Evolutionary conservation across 2,797 vertebrate species (phyloP).

Genomic region (Hoplostethus atlanticus): DNA sequence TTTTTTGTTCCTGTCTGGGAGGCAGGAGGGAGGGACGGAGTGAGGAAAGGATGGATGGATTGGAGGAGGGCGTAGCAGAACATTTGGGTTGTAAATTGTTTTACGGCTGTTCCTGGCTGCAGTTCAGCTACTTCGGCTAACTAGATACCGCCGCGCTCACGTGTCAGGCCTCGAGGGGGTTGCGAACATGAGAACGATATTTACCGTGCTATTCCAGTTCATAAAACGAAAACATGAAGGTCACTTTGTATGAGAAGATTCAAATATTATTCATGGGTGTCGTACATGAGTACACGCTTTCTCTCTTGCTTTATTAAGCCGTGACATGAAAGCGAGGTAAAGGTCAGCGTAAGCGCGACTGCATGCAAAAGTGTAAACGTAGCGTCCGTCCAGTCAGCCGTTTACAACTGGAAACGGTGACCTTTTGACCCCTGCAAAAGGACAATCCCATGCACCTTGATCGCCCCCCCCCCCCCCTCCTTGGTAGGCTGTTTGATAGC

Average conservation of each 20-base stretch:
- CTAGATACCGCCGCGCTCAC: slow-evolving; percentile 2
- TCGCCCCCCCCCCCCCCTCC: background rate
- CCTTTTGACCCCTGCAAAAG: slow-evolving; percentile 21
- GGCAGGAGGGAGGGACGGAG: slow-evolving; percentile 13
- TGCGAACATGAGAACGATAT: background rate
- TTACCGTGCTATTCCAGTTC: background rate
- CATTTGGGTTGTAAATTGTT: slow-evolving; percentile 18
- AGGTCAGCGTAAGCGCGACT: slow-evolving; percentile 7
- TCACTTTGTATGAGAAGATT: background rate
- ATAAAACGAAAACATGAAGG: background rate
- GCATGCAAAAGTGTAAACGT: background rate
- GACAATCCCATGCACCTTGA: slow-evolving; percentile 23
- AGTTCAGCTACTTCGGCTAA: slow-evolving; percentile 10
- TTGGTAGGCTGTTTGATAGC: slow-evolving; percentile 6
- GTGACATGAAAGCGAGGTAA: background rate
- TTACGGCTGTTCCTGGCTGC: slow-evolving; percentile 10
- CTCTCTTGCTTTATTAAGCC: background rate
- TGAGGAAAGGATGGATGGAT: slow-evolving; percentile 1
- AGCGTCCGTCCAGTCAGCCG: slow-evolving; percentile 9
- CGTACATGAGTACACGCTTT: background rate
- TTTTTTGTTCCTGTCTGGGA: slow-evolving; percentile 46
- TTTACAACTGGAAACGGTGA: slow-evolving; percentile 3
- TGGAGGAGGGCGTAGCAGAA: slow-evolving; percentile 9
- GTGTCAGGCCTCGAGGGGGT: background rate
- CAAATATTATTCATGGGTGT: no score